Evolutionary conservation across 2,888 invertebrate species (phyloP).

Genomic region (Melinaea marsaeus): DNA sequence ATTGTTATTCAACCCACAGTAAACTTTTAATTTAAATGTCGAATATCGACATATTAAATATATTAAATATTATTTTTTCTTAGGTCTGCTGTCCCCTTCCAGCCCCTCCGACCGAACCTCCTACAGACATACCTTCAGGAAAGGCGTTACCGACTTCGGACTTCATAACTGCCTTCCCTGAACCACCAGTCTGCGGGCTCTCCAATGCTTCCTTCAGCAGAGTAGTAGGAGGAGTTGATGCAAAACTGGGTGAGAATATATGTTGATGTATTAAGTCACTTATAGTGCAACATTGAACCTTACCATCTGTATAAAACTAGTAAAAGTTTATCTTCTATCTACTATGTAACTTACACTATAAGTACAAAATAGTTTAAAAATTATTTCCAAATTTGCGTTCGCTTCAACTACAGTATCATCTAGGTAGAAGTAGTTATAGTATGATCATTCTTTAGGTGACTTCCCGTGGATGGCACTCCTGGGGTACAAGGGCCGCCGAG

Average conservation of each 20-base stretch:
- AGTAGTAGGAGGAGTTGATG: slow-evolving; percentile 85
- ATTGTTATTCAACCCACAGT: too few relatives aligned
- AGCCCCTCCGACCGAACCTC: slow-evolving; percentile 35
- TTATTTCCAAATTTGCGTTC: too few relatives aligned
- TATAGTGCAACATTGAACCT: too few relatives aligned
- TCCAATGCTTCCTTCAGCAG: slow-evolving; percentile 76
- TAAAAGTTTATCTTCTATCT: too few relatives aligned
- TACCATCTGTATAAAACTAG: too few relatives aligned
- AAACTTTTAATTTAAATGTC: too few relatives aligned
- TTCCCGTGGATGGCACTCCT: slow-evolving; percentile 14
- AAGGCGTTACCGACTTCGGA: slow-evolving; percentile 37
- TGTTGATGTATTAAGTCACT: not conserved
- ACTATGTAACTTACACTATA: too few relatives aligned
- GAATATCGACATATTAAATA: not conserved
- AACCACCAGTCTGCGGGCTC: slow-evolving; percentile 80
- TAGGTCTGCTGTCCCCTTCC: slow-evolving; percentile 63
- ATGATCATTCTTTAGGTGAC: slow-evolving; percentile 69
- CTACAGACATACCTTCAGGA: slow-evolving; percentile 23
- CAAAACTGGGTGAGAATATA: slow-evolving; percentile 75
- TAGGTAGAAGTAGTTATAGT: not conserved
- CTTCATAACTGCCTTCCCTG: slow-evolving; percentile 48
- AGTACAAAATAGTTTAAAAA: too few relatives aligned
- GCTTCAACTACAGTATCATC: not conserved
- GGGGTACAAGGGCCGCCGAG: slow-evolving; percentile 22
- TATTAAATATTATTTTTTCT: not conserved